phyloP scores from a whole-genome alignment of 2,888 invertebrate species.

The Augiades crinisus region DNA sequence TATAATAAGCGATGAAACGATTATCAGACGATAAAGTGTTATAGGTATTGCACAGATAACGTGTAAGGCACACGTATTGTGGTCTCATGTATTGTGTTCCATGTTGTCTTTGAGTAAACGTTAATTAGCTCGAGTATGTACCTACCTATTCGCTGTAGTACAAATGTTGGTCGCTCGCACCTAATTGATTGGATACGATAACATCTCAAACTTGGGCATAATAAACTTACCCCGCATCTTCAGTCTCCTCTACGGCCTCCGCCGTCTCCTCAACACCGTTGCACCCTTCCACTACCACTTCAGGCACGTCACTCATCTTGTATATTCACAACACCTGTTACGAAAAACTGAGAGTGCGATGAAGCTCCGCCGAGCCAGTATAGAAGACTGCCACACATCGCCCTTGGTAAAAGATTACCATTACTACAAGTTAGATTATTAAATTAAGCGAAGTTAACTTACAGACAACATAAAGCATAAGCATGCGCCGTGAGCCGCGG shows the following conservation, averaged over 20 bases:
- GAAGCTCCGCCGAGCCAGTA: slow-evolving; percentile 53
- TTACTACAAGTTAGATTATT: slow-evolving; percentile 75
- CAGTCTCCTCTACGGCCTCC: slow-evolving; percentile 47
- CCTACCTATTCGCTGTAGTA: no score
- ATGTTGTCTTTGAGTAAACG: background rate
- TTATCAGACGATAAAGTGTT: background rate
- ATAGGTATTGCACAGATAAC: background rate
- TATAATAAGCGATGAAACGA: background rate
- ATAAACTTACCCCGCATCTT: slow-evolving; percentile 60
- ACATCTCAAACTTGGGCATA: no score
- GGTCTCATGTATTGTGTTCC: background rate
- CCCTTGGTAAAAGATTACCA: slow-evolving; percentile 78
- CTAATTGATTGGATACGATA: no score
- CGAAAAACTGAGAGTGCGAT: slow-evolving; percentile 44
- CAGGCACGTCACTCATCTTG: slow-evolving; percentile 65
- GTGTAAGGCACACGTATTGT: no score
- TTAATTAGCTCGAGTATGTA: background rate
- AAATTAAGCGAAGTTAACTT: slow-evolving; percentile 76
- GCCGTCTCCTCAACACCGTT: slow-evolving; percentile 61
- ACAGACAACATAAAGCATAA: slow-evolving; percentile 63
- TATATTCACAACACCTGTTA: slow-evolving; percentile 38
- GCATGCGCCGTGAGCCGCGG: slow-evolving; percentile 73
- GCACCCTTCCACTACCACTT: slow-evolving; percentile 65
- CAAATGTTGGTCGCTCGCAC: no score
- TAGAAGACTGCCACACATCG: slow-evolving; percentile 64